These are phyloP conservation scores for Idaea aversata DNA, from an alignment of 2,888 invertebrate genomes.

Conservation along the genomic window DNA sequence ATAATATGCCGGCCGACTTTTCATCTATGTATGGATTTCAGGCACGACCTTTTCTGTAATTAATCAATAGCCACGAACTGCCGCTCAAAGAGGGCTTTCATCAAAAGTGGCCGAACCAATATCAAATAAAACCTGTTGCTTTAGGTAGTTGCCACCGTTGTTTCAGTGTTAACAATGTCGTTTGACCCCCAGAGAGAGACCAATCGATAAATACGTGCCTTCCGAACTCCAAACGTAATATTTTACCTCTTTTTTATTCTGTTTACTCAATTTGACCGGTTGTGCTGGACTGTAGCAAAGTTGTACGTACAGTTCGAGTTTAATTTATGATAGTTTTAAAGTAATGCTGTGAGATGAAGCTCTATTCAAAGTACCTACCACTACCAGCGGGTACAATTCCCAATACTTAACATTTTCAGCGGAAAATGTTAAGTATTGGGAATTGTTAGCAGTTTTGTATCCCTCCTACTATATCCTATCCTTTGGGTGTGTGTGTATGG, in stretches of 20 bases:
- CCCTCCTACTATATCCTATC: no score
- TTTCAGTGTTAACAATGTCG: conserved; percentile 18
- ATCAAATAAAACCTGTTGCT: conserved; percentile 28
- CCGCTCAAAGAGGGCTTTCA: not conserved
- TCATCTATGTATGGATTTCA: not conserved
- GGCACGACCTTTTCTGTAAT: not conserved
- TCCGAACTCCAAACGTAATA: conserved; percentile 18
- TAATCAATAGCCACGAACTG: not conserved
- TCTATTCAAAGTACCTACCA: no score
- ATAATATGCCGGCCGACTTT: no score
- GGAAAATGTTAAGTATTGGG: no score
- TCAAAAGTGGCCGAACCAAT: conserved; percentile 13
- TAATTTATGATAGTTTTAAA: not conserved
- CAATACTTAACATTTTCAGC: no score
- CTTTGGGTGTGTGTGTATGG: no score
- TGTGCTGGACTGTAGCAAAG: not conserved
- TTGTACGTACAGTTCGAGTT: not conserved
- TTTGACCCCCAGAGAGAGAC: conserved; percentile 14
- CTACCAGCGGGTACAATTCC: no score
- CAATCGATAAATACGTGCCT: conserved; percentile 25
- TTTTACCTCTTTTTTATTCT: conserved; percentile 5
- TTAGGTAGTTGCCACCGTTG: conserved; percentile 12
- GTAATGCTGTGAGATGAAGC: no score
- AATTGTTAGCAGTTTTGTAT: no score
- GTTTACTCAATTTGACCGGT: not conserved